Evolutionary conservation across 2,797 vertebrate genomes (phyloP).

Genomic region (Lepus townsendii): DNA sequence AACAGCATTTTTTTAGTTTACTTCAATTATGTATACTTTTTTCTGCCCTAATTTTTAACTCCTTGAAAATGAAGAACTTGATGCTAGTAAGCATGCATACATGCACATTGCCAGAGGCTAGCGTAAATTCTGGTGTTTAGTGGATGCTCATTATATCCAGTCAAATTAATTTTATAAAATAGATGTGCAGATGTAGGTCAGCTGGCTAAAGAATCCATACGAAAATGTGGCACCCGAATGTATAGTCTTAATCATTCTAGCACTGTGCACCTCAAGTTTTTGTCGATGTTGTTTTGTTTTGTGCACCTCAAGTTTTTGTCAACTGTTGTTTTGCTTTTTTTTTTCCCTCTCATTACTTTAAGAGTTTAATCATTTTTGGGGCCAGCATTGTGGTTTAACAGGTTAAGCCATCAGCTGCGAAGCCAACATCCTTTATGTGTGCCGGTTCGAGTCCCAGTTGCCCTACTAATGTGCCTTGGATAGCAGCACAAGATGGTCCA

Average conservation of each 20-base stretch:
- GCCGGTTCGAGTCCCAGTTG: too few relatives aligned
- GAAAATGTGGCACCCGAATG: neutral
- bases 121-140: neutral
- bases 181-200: neutral
- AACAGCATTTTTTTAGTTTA: neutral
- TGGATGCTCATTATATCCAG: neutral
- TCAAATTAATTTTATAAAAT: neutral
- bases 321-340: neutral
- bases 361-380: slow-evolving; percentile 1
- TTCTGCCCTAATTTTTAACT: slow-evolving; percentile 14
- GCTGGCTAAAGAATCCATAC: neutral
- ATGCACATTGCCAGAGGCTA: neutral
- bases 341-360: neutral
- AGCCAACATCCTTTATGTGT: too few relatives aligned
- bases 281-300: neutral
- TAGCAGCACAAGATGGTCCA: too few relatives aligned
- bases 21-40: neutral
- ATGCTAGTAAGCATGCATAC: neutral
- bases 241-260: neutral
- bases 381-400: too few relatives aligned
- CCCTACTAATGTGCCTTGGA: too few relatives aligned
- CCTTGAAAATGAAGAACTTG: neutral
- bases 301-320: neutral
- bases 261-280: neutral
- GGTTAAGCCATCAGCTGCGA: too few relatives aligned